Base-by-base conservation (phyloP, 2,113 vertebrate species). In the Alligator sinensis region DNA sequence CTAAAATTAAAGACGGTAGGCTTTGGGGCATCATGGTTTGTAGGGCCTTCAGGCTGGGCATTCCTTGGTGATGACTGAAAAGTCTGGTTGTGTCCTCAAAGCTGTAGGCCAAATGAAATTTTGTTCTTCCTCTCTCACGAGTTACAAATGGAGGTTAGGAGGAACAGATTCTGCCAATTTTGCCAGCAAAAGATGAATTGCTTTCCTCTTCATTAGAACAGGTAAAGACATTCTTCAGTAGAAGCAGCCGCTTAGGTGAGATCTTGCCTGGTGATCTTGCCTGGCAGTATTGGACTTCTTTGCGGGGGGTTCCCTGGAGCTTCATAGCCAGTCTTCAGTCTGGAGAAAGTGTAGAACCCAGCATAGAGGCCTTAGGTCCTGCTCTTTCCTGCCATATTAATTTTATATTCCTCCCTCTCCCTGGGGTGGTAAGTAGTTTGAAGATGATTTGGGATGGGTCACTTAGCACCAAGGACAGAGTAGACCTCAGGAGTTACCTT, bases 391-490 rank as follows among this genome's bases (percentile, higher is more conserved):
- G 24, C 72, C 68, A 64, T 86, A 47, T 6, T 55, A 0, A 91
- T n/a, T 94, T 34, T 54, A 59, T 0, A 0, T 78, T 82, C 13
- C 27, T 0, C 0, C 75, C 72, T 62, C 74, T 72, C 19, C 54
- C 58, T 85, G 59, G n/a, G 18, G n/a, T 10, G 11, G 10, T 3
- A 12, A 27, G 8, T 34, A 30, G 34, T 70, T 18, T 17, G 47
- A 3, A 4, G 22, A 54, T 77, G 11, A 12, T 77, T 92, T 47
- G 38, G 57, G 34, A 62, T 25, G 11, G 30, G 3, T 9, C 66
- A 22, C n/a, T 47, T 21, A 47, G 68, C 82, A 83, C 54, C 60
- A 18, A 13, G 60, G 27, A 54, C 54, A 81, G 66, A 24, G 3
- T 14, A 58, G 66, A 5, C 74, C 54, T 96, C 68, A 11, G 30